phyloP scores from a whole-genome alignment of 2,888 invertebrate species.

The Xylocampa areola region DNA sequence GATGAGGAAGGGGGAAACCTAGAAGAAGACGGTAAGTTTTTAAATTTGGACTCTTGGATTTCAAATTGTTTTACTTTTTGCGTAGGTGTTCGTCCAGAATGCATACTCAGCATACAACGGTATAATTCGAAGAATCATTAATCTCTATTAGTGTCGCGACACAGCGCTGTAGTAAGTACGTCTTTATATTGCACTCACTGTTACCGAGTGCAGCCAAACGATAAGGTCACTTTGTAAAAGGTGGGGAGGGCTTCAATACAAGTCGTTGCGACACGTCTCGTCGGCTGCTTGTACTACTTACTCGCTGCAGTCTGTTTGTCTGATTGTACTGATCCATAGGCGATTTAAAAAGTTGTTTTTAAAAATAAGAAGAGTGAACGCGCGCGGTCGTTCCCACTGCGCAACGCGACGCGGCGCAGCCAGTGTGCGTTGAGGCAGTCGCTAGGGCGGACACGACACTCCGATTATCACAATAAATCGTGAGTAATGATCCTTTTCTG shows the following conservation, averaged over 20 bases:
- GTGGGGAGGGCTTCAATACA: conserved; percentile 77
- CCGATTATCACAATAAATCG: conserved; percentile 65
- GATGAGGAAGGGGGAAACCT: conserved; percentile 4
- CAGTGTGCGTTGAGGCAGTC: conserved; percentile 79
- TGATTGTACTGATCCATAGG: conserved; percentile 60
- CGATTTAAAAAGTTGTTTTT: conserved; percentile 70
- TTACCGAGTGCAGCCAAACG: conserved; percentile 82
- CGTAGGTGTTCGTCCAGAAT: conserved; percentile 12
- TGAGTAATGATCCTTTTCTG: conserved; percentile 69
- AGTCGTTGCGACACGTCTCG: conserved; percentile 70
- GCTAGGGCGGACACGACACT: conserved; percentile 73
- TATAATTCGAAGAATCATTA: conserved; percentile 34
- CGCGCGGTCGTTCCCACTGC: conserved; percentile 73
- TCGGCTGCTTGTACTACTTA: conserved; percentile 38
- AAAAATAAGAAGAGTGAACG: conserved; percentile 72
- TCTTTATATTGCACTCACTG: conserved; percentile 73
- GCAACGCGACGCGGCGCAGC: conserved; percentile 68
- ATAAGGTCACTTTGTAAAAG: conserved; percentile 83
- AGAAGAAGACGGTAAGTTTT: conserved; percentile 26
- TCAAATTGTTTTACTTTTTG: background rate
- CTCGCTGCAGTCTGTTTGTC: conserved; percentile 56
- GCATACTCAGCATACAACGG: conserved; percentile 30
- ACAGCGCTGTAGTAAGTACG: conserved; percentile 50
- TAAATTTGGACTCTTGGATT: background rate
- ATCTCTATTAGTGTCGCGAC: conserved; percentile 46